phyloP scores from a whole-genome alignment of 2,113 vertebrate genomes.

The Microtus oregoni region DNA sequence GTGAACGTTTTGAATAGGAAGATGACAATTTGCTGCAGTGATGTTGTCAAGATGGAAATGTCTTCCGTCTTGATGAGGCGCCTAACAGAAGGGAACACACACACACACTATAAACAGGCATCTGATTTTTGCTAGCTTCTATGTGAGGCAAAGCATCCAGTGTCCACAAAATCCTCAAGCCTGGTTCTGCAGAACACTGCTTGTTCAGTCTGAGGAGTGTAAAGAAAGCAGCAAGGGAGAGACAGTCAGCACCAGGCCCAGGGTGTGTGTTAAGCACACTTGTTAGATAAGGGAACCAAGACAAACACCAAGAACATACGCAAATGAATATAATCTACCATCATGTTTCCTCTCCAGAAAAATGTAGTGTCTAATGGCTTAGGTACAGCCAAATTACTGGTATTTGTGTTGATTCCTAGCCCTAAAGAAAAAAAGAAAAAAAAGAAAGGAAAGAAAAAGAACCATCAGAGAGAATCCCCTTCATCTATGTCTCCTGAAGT shows the following conservation, averaged over 20 bases:
- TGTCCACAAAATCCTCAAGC: slow-evolving; percentile 14
- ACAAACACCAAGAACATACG: neutral
- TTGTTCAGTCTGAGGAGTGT: neutral
- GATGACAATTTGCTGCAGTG: slow-evolving; percentile 86
- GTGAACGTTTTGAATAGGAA: slow-evolving; percentile 84
- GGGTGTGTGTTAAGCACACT: neutral
- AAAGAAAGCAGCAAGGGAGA: neutral
- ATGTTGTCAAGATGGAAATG: slow-evolving; percentile 87
- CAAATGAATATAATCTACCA: neutral
- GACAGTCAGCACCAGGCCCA: neutral
- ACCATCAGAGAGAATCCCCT: slow-evolving; percentile 17
- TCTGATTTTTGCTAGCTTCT: slow-evolving; percentile 74
- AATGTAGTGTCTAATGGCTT: neutral
- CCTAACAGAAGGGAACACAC: slow-evolving; percentile 78
- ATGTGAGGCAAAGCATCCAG: neutral
- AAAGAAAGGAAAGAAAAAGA: slow-evolving; percentile 51
- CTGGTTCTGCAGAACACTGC: slow-evolving; percentile 8
- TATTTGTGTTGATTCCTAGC: slow-evolving; percentile 14
- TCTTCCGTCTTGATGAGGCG: slow-evolving; percentile 82
- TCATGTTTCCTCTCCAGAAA: neutral
- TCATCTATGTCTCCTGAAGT: slow-evolving; percentile 33
- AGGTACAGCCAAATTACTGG: slow-evolving; percentile 8
- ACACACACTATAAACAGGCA: slow-evolving; percentile 48
- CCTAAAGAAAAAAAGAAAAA: neutral
- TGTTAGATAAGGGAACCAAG: slow-evolving; percentile 27